phyloP scores from a whole-genome alignment of 64 coral and sea anemone species.

The Stylophora pistillata region DNA sequence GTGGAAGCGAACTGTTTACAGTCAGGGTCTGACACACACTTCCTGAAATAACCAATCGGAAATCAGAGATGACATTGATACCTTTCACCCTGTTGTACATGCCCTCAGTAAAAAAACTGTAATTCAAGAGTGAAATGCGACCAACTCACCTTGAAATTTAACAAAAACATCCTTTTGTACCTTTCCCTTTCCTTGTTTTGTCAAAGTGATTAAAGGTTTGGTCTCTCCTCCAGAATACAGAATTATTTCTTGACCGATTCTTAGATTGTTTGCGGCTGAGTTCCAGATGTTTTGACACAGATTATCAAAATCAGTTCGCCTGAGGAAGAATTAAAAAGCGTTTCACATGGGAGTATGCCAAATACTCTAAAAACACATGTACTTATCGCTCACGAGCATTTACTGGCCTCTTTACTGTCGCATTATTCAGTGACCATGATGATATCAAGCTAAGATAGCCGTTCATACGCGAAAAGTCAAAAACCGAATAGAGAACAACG shows the following conservation, averaged over 20 bases:
- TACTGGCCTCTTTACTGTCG: too few species aligned
- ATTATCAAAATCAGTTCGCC: slow-evolving; percentile 20
- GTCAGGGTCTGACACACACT: too few species aligned
- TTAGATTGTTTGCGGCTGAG: slow-evolving; percentile 2
- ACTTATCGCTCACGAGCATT: too few species aligned
- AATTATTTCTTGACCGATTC: slow-evolving; percentile 13
- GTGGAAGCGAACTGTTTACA: too few species aligned
- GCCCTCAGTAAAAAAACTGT: neutral
- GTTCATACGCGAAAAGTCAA: too few species aligned
- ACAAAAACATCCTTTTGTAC: slow-evolving; percentile 11
- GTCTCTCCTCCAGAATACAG: neutral
- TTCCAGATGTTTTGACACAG: slow-evolving; percentile 39
- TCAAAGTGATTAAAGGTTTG: slow-evolving; percentile 10
- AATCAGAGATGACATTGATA: too few species aligned
- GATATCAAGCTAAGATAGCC: too few species aligned
- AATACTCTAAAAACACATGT: too few species aligned
- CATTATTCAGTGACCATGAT: too few species aligned
- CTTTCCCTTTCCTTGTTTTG: slow-evolving; percentile 1
- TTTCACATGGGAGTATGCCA: neutral
- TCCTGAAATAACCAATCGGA: too few species aligned
- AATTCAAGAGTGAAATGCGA: too few species aligned
- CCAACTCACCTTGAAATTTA: slow-evolving; percentile 23
- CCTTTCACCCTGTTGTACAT: neutral
- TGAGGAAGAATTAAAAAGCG: neutral
- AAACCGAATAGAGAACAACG: too few species aligned